phyloP scores from a whole-genome alignment of 2,113 vertebrate species.

The Myotis brandtii region DNA sequence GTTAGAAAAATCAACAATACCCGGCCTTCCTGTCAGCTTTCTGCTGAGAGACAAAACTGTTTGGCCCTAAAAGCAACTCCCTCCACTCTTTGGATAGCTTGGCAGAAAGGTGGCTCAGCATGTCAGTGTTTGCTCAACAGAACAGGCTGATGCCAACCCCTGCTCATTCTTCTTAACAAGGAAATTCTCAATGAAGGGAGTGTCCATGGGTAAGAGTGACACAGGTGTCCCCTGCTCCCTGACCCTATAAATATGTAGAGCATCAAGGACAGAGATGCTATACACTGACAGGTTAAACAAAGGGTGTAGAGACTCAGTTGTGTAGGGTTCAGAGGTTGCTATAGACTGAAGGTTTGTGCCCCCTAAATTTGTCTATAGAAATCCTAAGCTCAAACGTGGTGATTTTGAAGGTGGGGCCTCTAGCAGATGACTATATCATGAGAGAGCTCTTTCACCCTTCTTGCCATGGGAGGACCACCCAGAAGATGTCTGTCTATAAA shows the following conservation, averaged over 20 bases:
- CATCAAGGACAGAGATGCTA: accelerated
- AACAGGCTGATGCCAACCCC: background rate
- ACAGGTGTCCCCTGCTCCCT: background rate
- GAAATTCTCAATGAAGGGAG: background rate
- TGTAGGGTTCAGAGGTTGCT: background rate
- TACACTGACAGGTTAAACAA: too few relatives aligned
- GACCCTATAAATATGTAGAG: too few relatives aligned
- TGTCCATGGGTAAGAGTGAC: accelerated
- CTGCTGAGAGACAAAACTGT: background rate
- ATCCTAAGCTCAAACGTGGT: too few relatives aligned
- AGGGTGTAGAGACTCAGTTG: too few relatives aligned
- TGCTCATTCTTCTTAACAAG: background rate
- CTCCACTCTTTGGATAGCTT: background rate
- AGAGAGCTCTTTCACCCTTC: background rate
- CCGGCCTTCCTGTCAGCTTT: background rate
- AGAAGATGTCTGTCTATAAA: background rate
- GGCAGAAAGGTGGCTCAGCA: background rate
- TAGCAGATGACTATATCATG: background rate
- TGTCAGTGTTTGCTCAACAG: background rate
- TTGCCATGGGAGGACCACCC: background rate
- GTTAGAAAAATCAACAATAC: background rate
- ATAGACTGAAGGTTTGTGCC: too few relatives aligned
- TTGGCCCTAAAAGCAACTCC: background rate
- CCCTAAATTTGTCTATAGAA: background rate
- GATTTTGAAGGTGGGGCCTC: background rate